These are phyloP conservation scores for Micronycteris hirsuta DNA, from an alignment of 2,113 vertebrate species.

Conservation along the genomic window DNA sequence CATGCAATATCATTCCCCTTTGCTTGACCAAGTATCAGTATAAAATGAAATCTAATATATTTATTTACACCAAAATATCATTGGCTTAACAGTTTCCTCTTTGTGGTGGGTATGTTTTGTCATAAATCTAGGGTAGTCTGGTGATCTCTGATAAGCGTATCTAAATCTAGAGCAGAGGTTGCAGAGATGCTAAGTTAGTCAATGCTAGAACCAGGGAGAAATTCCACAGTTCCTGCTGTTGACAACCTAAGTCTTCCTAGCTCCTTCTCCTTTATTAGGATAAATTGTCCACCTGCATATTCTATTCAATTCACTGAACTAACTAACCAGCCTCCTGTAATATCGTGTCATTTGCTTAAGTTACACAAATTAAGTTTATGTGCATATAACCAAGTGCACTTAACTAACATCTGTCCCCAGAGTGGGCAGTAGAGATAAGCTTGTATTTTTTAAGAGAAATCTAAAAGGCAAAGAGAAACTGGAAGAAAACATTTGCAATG, in stretches of 20 bases:
- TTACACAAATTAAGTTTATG: not conserved
- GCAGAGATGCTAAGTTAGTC: not conserved
- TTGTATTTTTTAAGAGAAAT: not conserved
- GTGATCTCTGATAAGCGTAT: not conserved
- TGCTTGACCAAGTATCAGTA: not conserved
- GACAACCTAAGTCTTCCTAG: not conserved
- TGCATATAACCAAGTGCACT: not conserved
- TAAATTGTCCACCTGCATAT: not conserved
- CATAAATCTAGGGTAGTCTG: not conserved
- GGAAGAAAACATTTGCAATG: not conserved
- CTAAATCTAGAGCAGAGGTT: not conserved
- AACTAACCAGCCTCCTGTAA: not conserved
- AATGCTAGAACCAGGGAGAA: not conserved
- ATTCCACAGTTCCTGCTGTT: not conserved
- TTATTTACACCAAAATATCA: not conserved
- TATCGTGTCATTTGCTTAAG: not conserved
- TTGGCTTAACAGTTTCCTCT: not conserved
- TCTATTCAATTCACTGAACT: not conserved
- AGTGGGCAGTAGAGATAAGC: not conserved
- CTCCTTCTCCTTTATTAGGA: not conserved
- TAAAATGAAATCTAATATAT: not conserved
- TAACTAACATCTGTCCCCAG: not conserved
- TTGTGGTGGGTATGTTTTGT: not conserved
- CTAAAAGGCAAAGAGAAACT: not conserved
- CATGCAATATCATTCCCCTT: not conserved